A percentile compares a stretch with the other conserved stretches of the same genome.
These are phyloP conservation scores for Sparus aurata DNA, from an alignment of 2,797 vertebrate genomes.

Conservation along the genomic window DNA sequence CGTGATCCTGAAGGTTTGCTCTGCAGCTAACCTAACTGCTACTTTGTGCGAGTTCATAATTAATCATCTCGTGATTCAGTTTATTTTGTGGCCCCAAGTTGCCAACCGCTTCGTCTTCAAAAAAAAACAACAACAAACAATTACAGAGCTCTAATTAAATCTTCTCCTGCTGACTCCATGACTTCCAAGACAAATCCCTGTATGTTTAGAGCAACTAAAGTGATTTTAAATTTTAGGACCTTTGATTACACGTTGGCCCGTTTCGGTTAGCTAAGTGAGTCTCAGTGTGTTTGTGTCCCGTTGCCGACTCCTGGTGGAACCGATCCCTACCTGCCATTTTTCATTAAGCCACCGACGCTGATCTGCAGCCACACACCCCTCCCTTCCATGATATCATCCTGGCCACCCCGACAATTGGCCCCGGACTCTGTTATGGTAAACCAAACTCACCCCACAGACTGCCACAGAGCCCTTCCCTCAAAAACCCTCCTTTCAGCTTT, in stretches of 20 bases:
- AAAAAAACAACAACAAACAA: constrained; percentile 32
- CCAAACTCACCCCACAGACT: constrained; percentile 67
- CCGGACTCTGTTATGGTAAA: constrained; percentile 61
- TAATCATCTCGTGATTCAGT: constrained; percentile 4
- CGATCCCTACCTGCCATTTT: constrained; percentile 75
- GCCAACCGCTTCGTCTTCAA: neutral
- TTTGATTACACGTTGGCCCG: constrained; percentile 29
- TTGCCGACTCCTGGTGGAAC: constrained; percentile 49
- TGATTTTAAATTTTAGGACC: constrained; percentile 21
- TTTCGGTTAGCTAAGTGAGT: constrained; percentile 30
- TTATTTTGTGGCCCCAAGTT: constrained; percentile 1
- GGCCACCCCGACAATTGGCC: constrained; percentile 74
- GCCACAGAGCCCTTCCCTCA: constrained; percentile 57
- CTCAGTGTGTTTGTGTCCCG: constrained; percentile 40
- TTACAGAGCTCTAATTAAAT: constrained; percentile 42
- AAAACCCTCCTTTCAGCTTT: constrained; percentile 65
- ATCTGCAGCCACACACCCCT: constrained; percentile 67
- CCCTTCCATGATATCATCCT: constrained; percentile 80
- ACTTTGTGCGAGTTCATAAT: neutral
- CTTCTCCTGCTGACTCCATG: constrained; percentile 31
- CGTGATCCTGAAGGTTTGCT: too few relatives aligned
- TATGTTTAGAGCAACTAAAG: constrained; percentile 28
- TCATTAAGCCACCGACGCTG: constrained; percentile 68
- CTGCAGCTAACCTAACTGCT: too few relatives aligned
- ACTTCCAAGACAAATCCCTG: constrained; percentile 28